Evolutionary conservation across 1,140 invertebrate species (phyloP).

Genomic region (Drosophila malerkotliana): DNA sequence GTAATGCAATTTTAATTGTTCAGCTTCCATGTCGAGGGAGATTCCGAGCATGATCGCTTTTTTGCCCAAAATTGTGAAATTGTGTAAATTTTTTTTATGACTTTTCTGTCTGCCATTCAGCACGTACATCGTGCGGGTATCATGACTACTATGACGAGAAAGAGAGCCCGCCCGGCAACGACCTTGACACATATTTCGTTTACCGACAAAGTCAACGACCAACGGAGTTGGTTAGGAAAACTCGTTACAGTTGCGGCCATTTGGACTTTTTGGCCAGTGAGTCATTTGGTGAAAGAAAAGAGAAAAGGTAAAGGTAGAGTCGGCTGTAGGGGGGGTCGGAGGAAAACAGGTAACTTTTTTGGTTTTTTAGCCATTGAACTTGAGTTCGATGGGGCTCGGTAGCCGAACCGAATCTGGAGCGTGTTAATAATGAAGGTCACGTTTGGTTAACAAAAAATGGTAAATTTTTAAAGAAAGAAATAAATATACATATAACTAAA

Average conservation of each 20-base stretch:
- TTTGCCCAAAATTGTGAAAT: conserved; percentile 41
- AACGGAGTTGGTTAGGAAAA: conserved; percentile 39
- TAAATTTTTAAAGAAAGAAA: background rate
- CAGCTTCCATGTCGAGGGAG: conserved; percentile 1
- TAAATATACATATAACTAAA: background rate
- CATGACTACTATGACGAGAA: conserved; percentile 8
- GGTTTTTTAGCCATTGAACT: conserved; percentile 30
- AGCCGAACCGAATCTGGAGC: conserved; percentile 10
- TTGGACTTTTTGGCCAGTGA: conserved; percentile 15
- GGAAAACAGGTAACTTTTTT: conserved; percentile 7
- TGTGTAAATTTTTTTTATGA: conserved; percentile 32
- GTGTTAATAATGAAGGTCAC: conserved; percentile 14
- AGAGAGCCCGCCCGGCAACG: conserved; percentile 25
- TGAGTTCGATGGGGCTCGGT: conserved; percentile 22
- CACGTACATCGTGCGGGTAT: conserved; percentile 52
- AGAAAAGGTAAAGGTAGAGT: conserved; percentile 8
- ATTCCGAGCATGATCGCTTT: conserved; percentile 29
- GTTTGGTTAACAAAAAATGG: background rate
- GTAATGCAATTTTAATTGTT: conserved; percentile 65
- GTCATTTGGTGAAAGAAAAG: conserved; percentile 24
- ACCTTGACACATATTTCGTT: conserved; percentile 66
- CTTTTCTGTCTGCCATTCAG: conserved; percentile 17
- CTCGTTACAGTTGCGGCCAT: conserved; percentile 27
- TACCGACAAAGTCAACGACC: conserved; percentile 38
- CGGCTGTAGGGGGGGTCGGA: background rate